phyloP scores from a whole-genome alignment of 2,113 vertebrate species.

The Clarias macrocephalus region DNA sequence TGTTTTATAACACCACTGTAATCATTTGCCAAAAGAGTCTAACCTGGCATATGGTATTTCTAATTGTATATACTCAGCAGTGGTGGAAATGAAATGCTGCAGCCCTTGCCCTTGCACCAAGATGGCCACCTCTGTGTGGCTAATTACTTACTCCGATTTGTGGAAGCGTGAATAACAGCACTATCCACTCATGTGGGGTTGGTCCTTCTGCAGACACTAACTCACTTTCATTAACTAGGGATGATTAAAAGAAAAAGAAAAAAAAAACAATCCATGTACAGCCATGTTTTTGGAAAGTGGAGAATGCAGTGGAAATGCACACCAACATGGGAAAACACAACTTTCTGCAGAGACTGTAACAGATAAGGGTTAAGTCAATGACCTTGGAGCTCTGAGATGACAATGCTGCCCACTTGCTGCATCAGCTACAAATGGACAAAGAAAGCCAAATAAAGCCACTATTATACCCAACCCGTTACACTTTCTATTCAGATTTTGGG shows the following conservation, averaged over 20 bases:
- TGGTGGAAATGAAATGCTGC: not conserved
- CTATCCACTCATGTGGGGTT: not conserved
- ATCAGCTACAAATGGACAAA: not conserved
- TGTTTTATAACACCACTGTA: not conserved
- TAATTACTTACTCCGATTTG: conserved; percentile 5
- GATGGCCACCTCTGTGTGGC: not conserved
- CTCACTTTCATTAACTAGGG: not conserved
- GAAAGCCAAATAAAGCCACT: not conserved
- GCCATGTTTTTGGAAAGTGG: not conserved
- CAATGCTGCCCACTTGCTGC: not conserved
- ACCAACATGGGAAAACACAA: not conserved
- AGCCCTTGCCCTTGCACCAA: not conserved
- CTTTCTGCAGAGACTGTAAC: not conserved
- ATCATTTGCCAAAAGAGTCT: not conserved
- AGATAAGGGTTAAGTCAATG: not conserved
- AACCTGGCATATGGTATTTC: not conserved
- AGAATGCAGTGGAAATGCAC: not conserved
- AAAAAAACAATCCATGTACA: not conserved
- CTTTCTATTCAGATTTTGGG: not conserved
- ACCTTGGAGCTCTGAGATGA: not conserved
- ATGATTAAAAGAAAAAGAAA: not conserved
- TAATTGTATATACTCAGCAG: not conserved
- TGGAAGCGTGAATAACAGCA: not conserved
- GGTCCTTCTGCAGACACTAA: conserved; percentile 2
- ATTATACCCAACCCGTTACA: not conserved